These are phyloP conservation scores for Agrypnia vestita DNA, from an alignment of 1,140 invertebrate species.

Conservation along the genomic window DNA sequence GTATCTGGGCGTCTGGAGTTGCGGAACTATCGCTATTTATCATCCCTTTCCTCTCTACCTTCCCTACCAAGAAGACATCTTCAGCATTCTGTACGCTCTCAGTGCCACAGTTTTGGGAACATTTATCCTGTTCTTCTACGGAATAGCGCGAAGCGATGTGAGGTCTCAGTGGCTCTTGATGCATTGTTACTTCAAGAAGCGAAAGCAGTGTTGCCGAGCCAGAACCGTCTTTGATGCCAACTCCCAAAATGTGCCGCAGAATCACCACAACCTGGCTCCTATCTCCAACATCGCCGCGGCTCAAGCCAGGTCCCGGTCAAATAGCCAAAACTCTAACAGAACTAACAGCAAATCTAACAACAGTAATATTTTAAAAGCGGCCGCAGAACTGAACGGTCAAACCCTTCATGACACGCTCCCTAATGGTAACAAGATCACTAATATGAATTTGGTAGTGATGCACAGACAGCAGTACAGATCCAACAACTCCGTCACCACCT, in stretches of 20 bases:
- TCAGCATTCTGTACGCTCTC: constrained; percentile 84
- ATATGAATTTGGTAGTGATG: constrained; percentile 79
- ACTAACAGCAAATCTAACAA: constrained; percentile 74
- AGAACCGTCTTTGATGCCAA: constrained; percentile 79
- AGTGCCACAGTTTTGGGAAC: constrained; percentile 82
- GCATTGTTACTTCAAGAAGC: constrained; percentile 75
- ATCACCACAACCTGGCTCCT: constrained; percentile 66
- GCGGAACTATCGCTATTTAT: constrained; percentile 80
- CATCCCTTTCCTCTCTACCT: constrained; percentile 76
- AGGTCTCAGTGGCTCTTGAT: constrained; percentile 81
- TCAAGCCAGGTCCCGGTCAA: constrained; percentile 74
- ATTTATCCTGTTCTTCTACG: constrained; percentile 91
- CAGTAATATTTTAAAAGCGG: constrained; percentile 73
- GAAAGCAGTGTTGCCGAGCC: constrained; percentile 78
- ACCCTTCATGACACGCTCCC: constrained; percentile 66
- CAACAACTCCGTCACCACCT: constrained; percentile 80
- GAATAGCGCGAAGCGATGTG: constrained; percentile 87
- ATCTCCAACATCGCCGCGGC: constrained; percentile 60
- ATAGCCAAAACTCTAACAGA: constrained; percentile 75
- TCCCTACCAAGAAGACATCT: constrained; percentile 83
- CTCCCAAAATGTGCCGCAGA: constrained; percentile 73
- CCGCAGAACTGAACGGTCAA: constrained; percentile 71
- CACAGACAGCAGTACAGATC: constrained; percentile 82
- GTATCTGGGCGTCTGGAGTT: constrained; percentile 84
- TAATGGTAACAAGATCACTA: constrained; percentile 68